These are phyloP conservation scores for Darevskia nairensis DNA, from an alignment of 2,797 vertebrate species.

Conservation along the genomic window DNA sequence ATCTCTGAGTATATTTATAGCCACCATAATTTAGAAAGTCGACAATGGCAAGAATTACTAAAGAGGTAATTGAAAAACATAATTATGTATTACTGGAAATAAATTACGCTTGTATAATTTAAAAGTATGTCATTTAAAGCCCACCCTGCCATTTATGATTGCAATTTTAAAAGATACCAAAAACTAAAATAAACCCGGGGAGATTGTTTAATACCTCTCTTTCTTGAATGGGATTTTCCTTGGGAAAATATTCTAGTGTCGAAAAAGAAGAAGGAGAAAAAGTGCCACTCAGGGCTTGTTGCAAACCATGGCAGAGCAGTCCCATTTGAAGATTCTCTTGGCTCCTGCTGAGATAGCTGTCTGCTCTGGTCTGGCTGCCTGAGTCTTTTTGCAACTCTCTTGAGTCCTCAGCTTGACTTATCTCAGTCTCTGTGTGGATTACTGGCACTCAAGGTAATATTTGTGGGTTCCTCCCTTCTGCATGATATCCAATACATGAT, in stretches of 20 bases:
- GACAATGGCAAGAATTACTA: constrained; percentile 22
- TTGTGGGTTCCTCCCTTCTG: no score
- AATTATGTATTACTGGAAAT: constrained; percentile 10
- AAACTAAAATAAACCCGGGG: background rate
- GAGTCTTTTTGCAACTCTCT: no score
- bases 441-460: no score
- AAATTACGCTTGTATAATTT: constrained; percentile 22
- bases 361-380: no score
- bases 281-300: background rate
- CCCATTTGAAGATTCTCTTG: background rate
- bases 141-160: background rate
- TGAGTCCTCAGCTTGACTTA: no score
- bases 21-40: constrained; percentile 33
- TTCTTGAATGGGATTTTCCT: background rate
- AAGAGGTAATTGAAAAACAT: background rate
- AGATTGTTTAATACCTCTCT: no score
- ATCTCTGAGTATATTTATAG: constrained; percentile 6
- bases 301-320: background rate
- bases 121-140: background rate
- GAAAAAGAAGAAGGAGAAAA: no score
- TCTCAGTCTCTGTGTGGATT: no score
- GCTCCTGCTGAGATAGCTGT: background rate
- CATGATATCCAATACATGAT: no score
- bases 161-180: background rate
- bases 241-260: background rate